Evolutionary conservation across 2,888 invertebrate species (phyloP), one percentile per base, ranked within the genome.

Genomic region (Mythimna albipuncta): DNA sequence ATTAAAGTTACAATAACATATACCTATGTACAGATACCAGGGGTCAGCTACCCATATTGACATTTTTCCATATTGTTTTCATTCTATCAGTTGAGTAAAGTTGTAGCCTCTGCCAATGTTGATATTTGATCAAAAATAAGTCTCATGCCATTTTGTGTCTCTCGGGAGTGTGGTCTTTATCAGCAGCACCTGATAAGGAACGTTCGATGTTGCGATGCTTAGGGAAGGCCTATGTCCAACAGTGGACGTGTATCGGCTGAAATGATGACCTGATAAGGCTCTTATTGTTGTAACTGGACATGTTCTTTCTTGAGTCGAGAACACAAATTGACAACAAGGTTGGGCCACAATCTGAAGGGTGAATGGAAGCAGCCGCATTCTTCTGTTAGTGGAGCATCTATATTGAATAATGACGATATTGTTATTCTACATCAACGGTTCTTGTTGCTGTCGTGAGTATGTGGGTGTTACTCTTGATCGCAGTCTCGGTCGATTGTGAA

Each of bases 401-500:
- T 19, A 52, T 52, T 19, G 6, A 47, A 9, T 4, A 7, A 9
- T 35, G 2, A 26, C 9, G 9, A 38, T 9, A 16, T 11, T 16
- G 6, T 4, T 21, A n/a, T 50, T 55, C 41, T 78, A 76, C 13
- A 64, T 73, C 21, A 63, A 32, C 13, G 65, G 44, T 21, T 82
- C 83, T 54, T 82, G 72, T 54, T 75, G 75, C 50, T 86, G 80
- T 54, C 84, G 73, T 72, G 87, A 79, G 69, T 89, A 89, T 41
- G 69, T 87, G 4, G 86, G 89, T 21, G 81, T 41, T 19, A 84
- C 75, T 55, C 90, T 87, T 26, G 86, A 75, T 32, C 87, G 79
- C 78, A 89, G 77, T 69, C 83, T 87, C 0, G 90, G 91, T 10
- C 90, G 82, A 68, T 91, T 90, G 74, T 91, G 91, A 0, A 83